Percentiles rank a stretch among this genome's conserved stretches.
Conservation (phyloP, 2,113 vertebrate species). For the Prunella himalayana region DNA sequence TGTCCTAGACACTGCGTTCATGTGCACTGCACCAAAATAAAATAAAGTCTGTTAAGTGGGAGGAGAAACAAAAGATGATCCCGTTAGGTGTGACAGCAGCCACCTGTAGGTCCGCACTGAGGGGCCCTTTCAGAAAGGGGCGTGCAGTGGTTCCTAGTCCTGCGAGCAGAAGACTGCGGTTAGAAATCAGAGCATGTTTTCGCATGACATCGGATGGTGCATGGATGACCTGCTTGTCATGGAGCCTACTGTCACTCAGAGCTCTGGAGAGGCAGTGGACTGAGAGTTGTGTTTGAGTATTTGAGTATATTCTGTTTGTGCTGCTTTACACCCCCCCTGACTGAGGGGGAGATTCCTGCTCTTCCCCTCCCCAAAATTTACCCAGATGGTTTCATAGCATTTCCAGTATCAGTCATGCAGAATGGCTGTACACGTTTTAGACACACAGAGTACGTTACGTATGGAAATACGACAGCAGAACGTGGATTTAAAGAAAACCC, state of each 20-base stretch:
- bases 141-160: constrained; percentile 57
- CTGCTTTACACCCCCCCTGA: background rate
- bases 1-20: constrained; percentile 38
- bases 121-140: constrained; percentile 37
- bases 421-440: constrained; percentile 32
- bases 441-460: constrained; percentile 40
- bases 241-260: constrained; percentile 11
- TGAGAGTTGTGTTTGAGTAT: background rate
- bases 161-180: constrained; percentile 64
- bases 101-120: background rate
- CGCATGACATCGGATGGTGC: constrained; percentile 10
- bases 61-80: constrained; percentile 47
- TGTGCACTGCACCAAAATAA: constrained; percentile 43
- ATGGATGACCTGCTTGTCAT: constrained; percentile 19
- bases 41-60: constrained; percentile 41
- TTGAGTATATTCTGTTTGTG: constrained; percentile 47
- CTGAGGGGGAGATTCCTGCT: background rate
- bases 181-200: constrained; percentile 37
- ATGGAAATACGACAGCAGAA: constrained; percentile 53
- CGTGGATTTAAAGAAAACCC: constrained; percentile 15
- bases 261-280: constrained; percentile 34
- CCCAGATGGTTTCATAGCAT: background rate
- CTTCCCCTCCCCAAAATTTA: background rate
- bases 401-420: background rate
- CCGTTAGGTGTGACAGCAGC: constrained; percentile 27